These are phyloP conservation scores for Phocoena phocoena DNA, from an alignment of 2,113 vertebrate species.

Conservation along the genomic window DNA sequence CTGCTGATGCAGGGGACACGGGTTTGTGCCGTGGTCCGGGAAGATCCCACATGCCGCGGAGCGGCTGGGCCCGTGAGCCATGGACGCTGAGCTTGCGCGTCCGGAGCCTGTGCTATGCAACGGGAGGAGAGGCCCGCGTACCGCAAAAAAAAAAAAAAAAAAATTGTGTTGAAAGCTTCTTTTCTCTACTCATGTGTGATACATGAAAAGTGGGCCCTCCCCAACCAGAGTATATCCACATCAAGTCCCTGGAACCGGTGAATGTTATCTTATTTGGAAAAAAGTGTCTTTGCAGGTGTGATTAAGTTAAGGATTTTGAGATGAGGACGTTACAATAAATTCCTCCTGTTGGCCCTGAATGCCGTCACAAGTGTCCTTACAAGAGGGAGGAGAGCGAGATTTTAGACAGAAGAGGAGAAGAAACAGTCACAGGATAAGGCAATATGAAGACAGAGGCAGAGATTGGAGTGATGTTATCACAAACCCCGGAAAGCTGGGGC, in stretches of 20 bases:
- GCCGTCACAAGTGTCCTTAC: background rate
- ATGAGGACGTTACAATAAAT: background rate
- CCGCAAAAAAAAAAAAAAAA: background rate
- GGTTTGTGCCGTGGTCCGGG: too few species aligned
- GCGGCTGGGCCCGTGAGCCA: too few species aligned
- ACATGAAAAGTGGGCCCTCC: background rate
- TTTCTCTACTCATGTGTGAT: background rate
- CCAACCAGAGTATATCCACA: too few species aligned
- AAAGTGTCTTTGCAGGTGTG: background rate
- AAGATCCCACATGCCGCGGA: too few species aligned
- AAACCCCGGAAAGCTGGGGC: too few species aligned
- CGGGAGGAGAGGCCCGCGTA: too few species aligned
- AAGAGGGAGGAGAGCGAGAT: background rate
- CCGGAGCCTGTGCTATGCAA: too few species aligned
- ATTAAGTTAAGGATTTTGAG: background rate
- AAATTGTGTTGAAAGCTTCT: background rate
- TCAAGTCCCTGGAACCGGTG: background rate
- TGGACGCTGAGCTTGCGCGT: too few species aligned
- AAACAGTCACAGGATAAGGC: background rate
- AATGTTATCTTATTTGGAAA: background rate
- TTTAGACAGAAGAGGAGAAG: background rate
- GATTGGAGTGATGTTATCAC: accelerated
- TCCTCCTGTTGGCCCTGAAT: background rate
- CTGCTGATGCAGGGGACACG: too few species aligned
- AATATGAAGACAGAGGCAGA: background rate